A percentile compares a stretch with the other conserved stretches of the same genome.
Evolutionary conservation across 2,113 vertebrate genomes (phyloP).

Genomic region (Pterocles orientalis): DNA sequence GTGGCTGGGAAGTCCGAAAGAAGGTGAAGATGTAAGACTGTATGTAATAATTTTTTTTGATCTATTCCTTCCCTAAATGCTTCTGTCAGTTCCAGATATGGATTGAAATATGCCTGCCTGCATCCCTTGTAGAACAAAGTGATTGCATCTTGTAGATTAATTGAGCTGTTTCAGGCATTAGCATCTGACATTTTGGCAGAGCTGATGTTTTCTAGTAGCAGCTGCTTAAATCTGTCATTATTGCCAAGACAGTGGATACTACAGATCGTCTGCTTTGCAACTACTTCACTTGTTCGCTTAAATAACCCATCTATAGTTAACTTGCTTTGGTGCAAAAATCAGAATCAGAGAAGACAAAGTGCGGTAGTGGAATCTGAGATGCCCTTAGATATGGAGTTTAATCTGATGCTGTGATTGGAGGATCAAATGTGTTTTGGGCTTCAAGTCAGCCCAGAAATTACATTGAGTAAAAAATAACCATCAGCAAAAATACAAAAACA

Average conservation of each 20-base stretch:
- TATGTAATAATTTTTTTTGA: neutral
- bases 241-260: neutral
- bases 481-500: neutral
- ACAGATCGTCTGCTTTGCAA: neutral
- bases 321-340: neutral
- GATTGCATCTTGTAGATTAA: neutral
- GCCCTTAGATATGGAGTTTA: neutral
- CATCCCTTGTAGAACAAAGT: neutral
- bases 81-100: neutral
- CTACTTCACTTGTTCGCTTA: neutral
- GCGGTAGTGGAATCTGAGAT: neutral
- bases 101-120: neutral
- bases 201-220: slow-evolving; percentile 44
- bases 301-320: neutral
- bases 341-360: neutral
- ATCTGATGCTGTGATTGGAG: neutral
- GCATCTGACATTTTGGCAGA: slow-evolving; percentile 33
- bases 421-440: neutral
- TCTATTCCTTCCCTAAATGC: neutral
- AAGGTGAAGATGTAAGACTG: neutral
- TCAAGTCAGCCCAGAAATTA: neutral
- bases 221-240: neutral
- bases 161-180: slow-evolving; percentile 17
- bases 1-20: neutral
- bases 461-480: neutral